Evolutionary conservation across 2,113 vertebrate genomes (phyloP), one percentile per base, ranked within the genome.

Genomic region (Emydocephalus ijimae): DNA sequence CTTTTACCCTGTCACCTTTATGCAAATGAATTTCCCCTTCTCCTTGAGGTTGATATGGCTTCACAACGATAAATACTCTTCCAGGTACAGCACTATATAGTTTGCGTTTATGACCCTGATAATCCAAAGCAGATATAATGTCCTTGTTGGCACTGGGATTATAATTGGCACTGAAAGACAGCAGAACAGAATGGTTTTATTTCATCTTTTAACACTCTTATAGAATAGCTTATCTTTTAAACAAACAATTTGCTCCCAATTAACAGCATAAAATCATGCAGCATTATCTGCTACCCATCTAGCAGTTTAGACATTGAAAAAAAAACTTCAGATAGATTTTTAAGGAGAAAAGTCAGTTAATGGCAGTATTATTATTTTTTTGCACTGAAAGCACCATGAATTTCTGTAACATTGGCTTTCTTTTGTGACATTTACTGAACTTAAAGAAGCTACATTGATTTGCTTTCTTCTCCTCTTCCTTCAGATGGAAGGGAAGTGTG

Each of bases 21-120:
- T 98, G 98, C 12, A 99, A 98, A 93, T 98, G 98, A 95, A 99
- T 98, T 96, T 99, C 99, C 48, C 99, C 99, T 74, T 99, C 98
- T 2, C 98, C 98, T 97, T 99, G 99, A 94, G 98, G 98, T 5
- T 98, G 98, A 97, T 99, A 99, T 43, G 99, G 96, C 96, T 98
- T 98, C 48, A 99, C 96, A 0, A 98, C 99, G 5, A 99, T 97
- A 64, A 99, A 99, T 85, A 99, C 98, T 93, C 99, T 98, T 48
- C 99, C 99, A 0, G 99, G 99, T 26, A 99, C 98, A 0, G 99
- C 99, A 0, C 99, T 99, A 97, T 99, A 99, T 64, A 99, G 98
- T 96, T 99, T 99, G 96, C 98, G 98, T 92, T 98, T 98, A 93
- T 98, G 96, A 94, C 98, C 98, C 7, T 97, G 97, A 87, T 95